These are phyloP conservation scores for Hippoglossus hippoglossus DNA, from an alignment of 2,797 vertebrate species.

Conservation along the genomic window DNA sequence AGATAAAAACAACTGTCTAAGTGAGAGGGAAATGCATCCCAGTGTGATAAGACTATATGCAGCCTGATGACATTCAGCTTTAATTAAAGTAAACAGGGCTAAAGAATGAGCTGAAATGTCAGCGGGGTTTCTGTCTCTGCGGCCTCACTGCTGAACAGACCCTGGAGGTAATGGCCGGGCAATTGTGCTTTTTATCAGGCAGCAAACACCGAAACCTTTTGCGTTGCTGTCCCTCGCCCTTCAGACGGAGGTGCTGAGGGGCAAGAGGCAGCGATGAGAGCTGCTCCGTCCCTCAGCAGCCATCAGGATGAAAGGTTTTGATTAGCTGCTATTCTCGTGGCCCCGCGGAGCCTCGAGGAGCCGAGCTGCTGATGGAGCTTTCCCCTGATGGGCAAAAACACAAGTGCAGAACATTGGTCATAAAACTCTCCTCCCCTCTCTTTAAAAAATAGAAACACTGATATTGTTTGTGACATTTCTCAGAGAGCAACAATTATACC, in stretches of 20 bases:
- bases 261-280: conserved; percentile 33
- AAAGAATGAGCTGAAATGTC: conserved; percentile 35
- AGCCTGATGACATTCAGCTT: conserved; percentile 40
- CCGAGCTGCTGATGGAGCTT: conserved; percentile 46
- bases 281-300: conserved; percentile 40
- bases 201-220: conserved; percentile 17
- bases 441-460: not conserved
- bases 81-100: too few relatives aligned
- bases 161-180: conserved; percentile 25
- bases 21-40: not conserved
- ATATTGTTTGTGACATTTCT: conserved; percentile 34
- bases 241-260: conserved; percentile 32
- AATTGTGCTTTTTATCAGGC: conserved; percentile 23
- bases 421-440: conserved; percentile 1
- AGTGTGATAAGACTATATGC: not conserved
- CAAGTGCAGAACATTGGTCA: not conserved
- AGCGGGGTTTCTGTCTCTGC: not conserved
- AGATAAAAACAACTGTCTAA: conserved; percentile 17
- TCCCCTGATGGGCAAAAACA: conserved; percentile 33
- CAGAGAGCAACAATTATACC: not conserved
- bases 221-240: conserved; percentile 27
- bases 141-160: conserved; percentile 4
- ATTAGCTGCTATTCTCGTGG: conserved; percentile 67
- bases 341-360: conserved; percentile 45
- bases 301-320: conserved; percentile 71